Percentiles rank a stretch among this genome's conserved stretches.
Conservation (phyloP, 2,113 vertebrate species). For the Rynchops niger region DNA sequence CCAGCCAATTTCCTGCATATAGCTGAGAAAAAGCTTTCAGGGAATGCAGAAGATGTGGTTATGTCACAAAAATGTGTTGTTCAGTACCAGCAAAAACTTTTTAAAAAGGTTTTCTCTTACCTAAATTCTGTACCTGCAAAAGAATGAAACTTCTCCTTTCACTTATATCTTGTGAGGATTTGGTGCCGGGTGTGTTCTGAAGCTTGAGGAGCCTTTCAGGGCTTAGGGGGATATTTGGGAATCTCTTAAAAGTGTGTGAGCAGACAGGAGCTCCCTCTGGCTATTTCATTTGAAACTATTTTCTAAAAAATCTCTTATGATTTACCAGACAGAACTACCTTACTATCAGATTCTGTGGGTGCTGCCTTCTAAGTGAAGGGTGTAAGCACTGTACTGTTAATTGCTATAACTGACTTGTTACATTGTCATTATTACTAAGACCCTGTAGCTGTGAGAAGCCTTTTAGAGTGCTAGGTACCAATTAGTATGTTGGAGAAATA, state of each 20-base stretch:
- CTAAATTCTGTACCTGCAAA: not conserved
- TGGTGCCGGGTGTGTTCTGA: not conserved
- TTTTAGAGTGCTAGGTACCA: not conserved
- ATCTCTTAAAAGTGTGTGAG: not conserved
- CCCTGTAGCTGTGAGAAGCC: not conserved
- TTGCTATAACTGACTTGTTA: not conserved
- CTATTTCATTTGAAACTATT: not conserved
- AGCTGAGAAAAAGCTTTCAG: too few species aligned
- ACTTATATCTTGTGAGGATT: accelerated
- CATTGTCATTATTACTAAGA: not conserved
- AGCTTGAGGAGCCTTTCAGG: not conserved
- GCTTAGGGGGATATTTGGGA: not conserved
- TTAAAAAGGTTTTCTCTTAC: not conserved
- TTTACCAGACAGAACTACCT: not conserved
- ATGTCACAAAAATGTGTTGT: accelerated
- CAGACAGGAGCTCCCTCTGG: not conserved
- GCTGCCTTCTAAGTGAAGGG: not conserved
- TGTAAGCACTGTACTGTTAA: accelerated
- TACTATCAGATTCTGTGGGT: not conserved
- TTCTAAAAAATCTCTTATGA: accelerated
- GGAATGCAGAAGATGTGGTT: not conserved
- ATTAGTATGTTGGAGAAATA: not conserved
- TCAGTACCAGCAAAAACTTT: accelerated
- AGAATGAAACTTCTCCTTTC: not conserved
- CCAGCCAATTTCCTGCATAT: accelerated